Conservation (phyloP, 2,888 invertebrate genomes). For the Chydorus sphaericus region DNA sequence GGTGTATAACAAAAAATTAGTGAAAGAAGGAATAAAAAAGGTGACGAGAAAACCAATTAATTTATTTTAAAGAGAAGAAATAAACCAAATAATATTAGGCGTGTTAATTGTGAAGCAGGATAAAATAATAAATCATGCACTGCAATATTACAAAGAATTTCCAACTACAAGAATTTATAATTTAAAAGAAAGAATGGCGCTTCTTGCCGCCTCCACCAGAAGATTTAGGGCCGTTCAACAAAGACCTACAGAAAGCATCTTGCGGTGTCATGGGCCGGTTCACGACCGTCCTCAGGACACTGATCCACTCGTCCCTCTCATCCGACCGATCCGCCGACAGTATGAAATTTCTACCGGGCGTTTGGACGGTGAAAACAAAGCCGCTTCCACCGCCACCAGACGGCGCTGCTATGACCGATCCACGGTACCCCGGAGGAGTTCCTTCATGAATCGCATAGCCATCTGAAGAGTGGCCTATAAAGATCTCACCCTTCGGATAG, state of each 20-base stretch:
- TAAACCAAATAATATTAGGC: too few relatives aligned
- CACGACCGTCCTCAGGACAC: constrained; percentile 54
- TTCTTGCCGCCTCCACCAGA: too few relatives aligned
- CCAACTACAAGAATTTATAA: too few relatives aligned
- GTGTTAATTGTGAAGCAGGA: too few relatives aligned
- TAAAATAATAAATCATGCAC: too few relatives aligned
- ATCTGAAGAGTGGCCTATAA: constrained; percentile 60
- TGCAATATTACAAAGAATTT: too few relatives aligned
- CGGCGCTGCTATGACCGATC: too few relatives aligned
- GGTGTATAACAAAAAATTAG: too few relatives aligned
- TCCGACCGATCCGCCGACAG: constrained; percentile 58
- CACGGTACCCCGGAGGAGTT: constrained; percentile 38
- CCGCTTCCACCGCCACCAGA: constrained; percentile 55
- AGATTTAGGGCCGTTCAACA: neutral
- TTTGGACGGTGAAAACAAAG: constrained; percentile 65
- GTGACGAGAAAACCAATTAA: too few relatives aligned
- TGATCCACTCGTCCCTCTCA: constrained; percentile 67
- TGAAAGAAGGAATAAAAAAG: too few relatives aligned
- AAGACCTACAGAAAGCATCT: constrained; percentile 50
- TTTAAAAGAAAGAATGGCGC: constrained; percentile 3
- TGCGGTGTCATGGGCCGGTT: constrained; percentile 61
- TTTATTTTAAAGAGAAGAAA: too few relatives aligned
- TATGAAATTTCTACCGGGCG: constrained; percentile 60
- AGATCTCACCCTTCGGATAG: constrained; percentile 80
- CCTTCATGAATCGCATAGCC: constrained; percentile 59